Conservation (phyloP, 2,888 invertebrate species). For the Carcina quercana region DNA sequence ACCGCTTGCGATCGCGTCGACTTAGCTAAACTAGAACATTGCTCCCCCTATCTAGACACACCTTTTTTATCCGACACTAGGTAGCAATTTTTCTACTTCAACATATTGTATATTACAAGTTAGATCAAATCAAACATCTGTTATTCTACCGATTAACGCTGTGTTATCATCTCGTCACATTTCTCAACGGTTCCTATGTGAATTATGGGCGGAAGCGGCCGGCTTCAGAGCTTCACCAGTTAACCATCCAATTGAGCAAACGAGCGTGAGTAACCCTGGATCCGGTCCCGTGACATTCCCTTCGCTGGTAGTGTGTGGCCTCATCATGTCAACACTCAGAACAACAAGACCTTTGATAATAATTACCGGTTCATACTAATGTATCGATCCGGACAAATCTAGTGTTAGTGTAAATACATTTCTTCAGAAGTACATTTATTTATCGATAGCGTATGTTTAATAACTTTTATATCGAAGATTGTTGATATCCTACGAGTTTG, state of each 20-base stretch:
- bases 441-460: too few relatives aligned
- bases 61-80: too few relatives aligned
- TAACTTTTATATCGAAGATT: too few relatives aligned
- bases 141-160: neutral
- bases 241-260: slow-evolving; percentile 62
- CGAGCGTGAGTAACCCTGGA: slow-evolving; percentile 57
- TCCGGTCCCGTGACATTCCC: slow-evolving; percentile 43
- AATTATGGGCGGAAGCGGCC: slow-evolving; percentile 50
- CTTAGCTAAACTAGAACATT: too few relatives aligned
- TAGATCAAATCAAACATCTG: neutral
- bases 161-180: slow-evolving; percentile 2
- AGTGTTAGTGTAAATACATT: too few relatives aligned
- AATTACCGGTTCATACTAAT: slow-evolving; percentile 1
- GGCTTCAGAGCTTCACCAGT: slow-evolving; percentile 43
- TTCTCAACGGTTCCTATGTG: slow-evolving; percentile 40
- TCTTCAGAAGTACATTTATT: too few relatives aligned
- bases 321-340: slow-evolving; percentile 23
- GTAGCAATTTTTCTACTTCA: too few relatives aligned
- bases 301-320: slow-evolving; percentile 20
- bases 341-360: slow-evolving; percentile 11
- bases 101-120: too few relatives aligned
- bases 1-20: slow-evolving; percentile 14
- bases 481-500: too few relatives aligned
- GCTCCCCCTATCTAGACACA: too few relatives aligned
- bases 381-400: too few relatives aligned